Evolutionary conservation across 2,113 vertebrate genomes (phyloP), one percentile per base, ranked within the genome.

Genomic region (Tetrax tetrax): DNA sequence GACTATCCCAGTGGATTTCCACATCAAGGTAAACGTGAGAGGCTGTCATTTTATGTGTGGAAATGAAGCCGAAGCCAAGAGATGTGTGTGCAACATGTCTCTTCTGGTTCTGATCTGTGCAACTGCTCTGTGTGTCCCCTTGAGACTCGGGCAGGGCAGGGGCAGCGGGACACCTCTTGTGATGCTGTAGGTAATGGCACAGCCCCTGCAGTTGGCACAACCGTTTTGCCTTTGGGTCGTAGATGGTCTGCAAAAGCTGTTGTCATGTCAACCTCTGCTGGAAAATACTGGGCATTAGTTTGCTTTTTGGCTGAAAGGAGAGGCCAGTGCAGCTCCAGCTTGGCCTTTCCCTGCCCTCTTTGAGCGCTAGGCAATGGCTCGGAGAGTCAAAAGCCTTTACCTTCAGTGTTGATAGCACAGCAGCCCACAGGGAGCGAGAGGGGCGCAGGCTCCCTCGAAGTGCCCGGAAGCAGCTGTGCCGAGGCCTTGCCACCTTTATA

Each of bases 1-100:
- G 90, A 99, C 99, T 12, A 97, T 99, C 38, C 99, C 99, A 15
- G 99, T 99, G 69, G 99, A 99, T 81, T 99, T 99, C 94, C 99
- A 99, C 69, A 93, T 99, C 45, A 99, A 99, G 99, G 99, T 99
- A 98, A 96, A 38, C 9, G 12, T 75, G 54, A 41, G 56, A 78
- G 29, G 12, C n/a, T 75, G 56, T 63, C 4, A 6, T 70, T 69
- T 80, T 65, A 31, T 9, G 12, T 31, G 20, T 37, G 84, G 16
- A 33, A 61, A 61, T 41, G 51, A 87, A 93, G n/a, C 57, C 3
- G 5, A 89, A 93, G 59, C 41, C 14, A 25, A 75, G 57, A 83
- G 23, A 38, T 33, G 9, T 21, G 25, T 43, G 15, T 4, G 59
- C 66, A 65, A 0, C 33, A 4, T 1, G 1, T 78, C 53, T 82